Base-by-base conservation (phyloP, 2,888 invertebrate species). In the Dicyrtoma fusca region DNA sequence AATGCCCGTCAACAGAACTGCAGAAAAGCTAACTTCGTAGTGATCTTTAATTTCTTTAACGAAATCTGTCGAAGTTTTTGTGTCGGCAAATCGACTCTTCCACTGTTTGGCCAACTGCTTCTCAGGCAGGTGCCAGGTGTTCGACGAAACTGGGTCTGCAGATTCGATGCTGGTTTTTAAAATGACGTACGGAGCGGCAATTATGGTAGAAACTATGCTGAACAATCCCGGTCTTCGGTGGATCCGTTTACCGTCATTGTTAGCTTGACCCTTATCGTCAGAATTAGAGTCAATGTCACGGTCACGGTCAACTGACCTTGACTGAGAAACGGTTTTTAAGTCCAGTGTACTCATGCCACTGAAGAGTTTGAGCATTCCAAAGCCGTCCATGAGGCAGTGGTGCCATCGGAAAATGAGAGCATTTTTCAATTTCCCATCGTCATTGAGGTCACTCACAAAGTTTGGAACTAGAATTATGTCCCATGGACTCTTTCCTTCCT, bases 401-500 rank as follows among this genome's bases (percentile, higher is more conserved):
- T 68, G 68, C 17, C 25, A 34, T 13, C 55, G 26, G 19, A 17
- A 55, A 17, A 68, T 55, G 25, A 26, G 17, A 14, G 26, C 42
- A 42, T 19, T n/a, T 23, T 14, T 47, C 6, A 19, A 1, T 23
- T 44, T 13, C 51, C n/a, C 13, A 23, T 49, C 49, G 6, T 26
- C 59, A 11, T 10, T 21, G 17, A 19, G 19, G 21, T 53, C 21
- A 34, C 34, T 34, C 4, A 17, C 19, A 34, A 62, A 62, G 47
- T 49, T 51, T 17, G 61, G 59, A 10, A 45, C 21, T 13, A 69
- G n/a, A 14, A 62, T 69, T 4, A 69, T 8, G 8, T 61, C 61
- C 69, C 69, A 69, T 14, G 69, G 69, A 42, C 69, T 69, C n/a
- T 19, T 47, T 4, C 51, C 26, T 17, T 17, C 13, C 8, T 45